Base-by-base conservation (phyloP, 2,113 vertebrate genomes). In the Mellivora capensis region DNA sequence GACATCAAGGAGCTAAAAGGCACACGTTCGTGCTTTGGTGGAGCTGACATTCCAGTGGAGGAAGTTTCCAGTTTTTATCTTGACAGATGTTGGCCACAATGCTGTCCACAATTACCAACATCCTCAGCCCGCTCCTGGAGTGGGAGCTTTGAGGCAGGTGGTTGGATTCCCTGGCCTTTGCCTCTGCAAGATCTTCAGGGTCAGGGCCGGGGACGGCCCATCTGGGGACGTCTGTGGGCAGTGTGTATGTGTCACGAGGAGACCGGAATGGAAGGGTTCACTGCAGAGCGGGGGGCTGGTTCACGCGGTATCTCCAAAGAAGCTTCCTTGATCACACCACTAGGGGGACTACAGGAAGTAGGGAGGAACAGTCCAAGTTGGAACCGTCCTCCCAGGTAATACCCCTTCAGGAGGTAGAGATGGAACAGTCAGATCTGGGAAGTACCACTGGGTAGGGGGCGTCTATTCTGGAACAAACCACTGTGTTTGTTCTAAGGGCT, bases 11-110 rank as follows among this genome's bases (percentile, higher is more conserved):
- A 93, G 44, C 72, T 90, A 90, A 81, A 93, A 90, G 47, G 6
- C 54, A 85, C 85, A 76, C 17, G 54, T 76, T 17, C n/a, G 23
- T 86, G 64, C 72, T 77, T 71, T 71, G 71, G 42, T 91, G 80
- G 80, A 93, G 81, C 23, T 77, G 64, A 86, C 49, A 87, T 93
- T 90, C 74, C 57, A 90, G 72, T 34, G 49, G 74, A 91, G 31
- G 37, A 72, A 79, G 85, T 84, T 96, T 76, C 21, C 64, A 81
- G 44, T 94, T 92, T 90, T 83, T 52, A 86, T 89, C 62, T 95
- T 54, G 69, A 74, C 62, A 90, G 37, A 83, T 90, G n/a, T 54
- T 95, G 57, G 57, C 62, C 80, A 85, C 86, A 82, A 21, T 76
- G 86, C 57, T 54, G 12, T 95, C 42, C 42, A 77, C 49, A 77